Evolutionary conservation across 1,140 invertebrate genomes (phyloP).

Genomic region (Lucilia sericata): DNA sequence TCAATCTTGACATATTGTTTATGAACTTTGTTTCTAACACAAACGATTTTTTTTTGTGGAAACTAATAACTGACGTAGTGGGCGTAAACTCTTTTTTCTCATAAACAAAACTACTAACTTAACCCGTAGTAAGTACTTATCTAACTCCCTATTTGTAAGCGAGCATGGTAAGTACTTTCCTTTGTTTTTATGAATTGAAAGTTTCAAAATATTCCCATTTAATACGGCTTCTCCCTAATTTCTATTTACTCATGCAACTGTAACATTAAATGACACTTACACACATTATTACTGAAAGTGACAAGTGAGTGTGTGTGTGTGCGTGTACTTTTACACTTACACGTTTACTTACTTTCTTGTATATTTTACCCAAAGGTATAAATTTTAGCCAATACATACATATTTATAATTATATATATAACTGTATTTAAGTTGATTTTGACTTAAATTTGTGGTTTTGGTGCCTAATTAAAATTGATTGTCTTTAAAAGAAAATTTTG

Average conservation of each 20-base stretch:
- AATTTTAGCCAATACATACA: not conserved
- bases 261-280: not conserved
- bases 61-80: too few species aligned
- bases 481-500: not conserved
- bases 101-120: too few species aligned
- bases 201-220: too few species aligned
- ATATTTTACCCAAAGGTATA: too few species aligned
- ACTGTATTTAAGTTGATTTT: conserved; percentile 23
- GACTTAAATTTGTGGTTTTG: not conserved
- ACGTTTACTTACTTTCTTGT: not conserved
- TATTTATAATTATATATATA: conserved; percentile 2
- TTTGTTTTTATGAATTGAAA: too few species aligned
- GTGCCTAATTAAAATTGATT: conserved; percentile 7
- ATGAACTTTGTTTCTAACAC: too few species aligned
- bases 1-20: too few species aligned
- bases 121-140: too few species aligned
- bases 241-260: not conserved
- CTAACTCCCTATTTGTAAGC: too few species aligned
- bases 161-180: too few species aligned
- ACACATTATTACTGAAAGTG: not conserved
- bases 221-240: not conserved
- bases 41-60: too few species aligned
- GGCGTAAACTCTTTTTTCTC: too few species aligned
- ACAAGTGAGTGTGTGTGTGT: not conserved
- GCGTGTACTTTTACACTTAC: not conserved